Conservation (phyloP, 2,888 invertebrate species). For the Ferdinandea cuprea region DNA sequence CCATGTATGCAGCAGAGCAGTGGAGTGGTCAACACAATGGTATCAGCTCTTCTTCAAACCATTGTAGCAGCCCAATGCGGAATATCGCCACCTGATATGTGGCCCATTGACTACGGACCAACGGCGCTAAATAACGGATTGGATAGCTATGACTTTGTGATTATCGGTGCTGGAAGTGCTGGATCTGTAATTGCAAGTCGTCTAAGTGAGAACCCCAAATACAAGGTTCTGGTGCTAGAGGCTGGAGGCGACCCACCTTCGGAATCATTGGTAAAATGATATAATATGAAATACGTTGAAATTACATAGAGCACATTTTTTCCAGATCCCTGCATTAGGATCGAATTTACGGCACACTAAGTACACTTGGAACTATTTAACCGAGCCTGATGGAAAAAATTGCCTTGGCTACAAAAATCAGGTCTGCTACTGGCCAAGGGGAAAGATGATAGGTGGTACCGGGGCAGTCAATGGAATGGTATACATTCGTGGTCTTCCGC, state of each 20-base stretch:
- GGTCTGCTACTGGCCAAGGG: slow-evolving; percentile 85
- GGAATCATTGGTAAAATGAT: not conserved
- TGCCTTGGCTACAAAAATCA: slow-evolving; percentile 76
- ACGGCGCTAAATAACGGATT: slow-evolving; percentile 77
- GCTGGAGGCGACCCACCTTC: slow-evolving; percentile 70
- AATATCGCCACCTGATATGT: slow-evolving; percentile 83
- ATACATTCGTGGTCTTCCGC: slow-evolving; percentile 86
- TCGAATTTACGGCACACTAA: slow-evolving; percentile 77
- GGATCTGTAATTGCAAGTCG: slow-evolving; percentile 76
- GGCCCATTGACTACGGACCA: slow-evolving; percentile 83
- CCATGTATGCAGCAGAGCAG: slow-evolving; percentile 76
- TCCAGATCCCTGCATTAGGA: slow-evolving; percentile 77
- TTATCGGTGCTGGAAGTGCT: slow-evolving; percentile 66
- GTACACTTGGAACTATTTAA: slow-evolving; percentile 78
- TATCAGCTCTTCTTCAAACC: slow-evolving; percentile 85
- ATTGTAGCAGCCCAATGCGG: slow-evolving; percentile 86
- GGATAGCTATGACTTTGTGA: slow-evolving; percentile 44
- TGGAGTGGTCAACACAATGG: slow-evolving; percentile 82
- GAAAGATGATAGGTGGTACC: slow-evolving; percentile 87
- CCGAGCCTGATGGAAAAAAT: slow-evolving; percentile 77
- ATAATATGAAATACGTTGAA: not conserved
- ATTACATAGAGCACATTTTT: not conserved
- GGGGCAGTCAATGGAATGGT: slow-evolving; percentile 87
- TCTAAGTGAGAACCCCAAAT: slow-evolving; percentile 77
- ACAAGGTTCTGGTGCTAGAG: slow-evolving; percentile 76